These are phyloP conservation scores for Heliconius nattereri DNA, from an alignment of 1,140 invertebrate species.

Conservation along the genomic window DNA sequence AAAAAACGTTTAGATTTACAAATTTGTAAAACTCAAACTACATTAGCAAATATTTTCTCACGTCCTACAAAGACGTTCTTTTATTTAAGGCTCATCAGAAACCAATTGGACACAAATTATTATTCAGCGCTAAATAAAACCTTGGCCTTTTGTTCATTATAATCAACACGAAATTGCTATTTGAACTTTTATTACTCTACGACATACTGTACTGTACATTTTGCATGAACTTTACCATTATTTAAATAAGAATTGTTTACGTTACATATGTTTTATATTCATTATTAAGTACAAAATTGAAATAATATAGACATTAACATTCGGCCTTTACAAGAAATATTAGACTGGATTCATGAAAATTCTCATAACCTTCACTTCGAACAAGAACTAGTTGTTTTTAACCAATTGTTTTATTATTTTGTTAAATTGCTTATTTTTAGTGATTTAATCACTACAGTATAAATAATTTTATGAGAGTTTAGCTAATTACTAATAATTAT, in stretches of 20 bases:
- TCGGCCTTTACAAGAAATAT: constrained; percentile 45
- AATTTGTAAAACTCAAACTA: not conserved
- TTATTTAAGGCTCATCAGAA: constrained; percentile 51
- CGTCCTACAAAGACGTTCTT: constrained; percentile 33
- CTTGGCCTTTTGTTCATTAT: constrained; percentile 63
- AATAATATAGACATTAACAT: not conserved
- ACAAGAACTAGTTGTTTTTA: not conserved
- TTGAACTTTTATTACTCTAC: constrained; percentile 53
- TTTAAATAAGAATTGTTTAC: constrained; percentile 50
- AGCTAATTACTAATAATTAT: not conserved
- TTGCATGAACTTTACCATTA: constrained; percentile 51
- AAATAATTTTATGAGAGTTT: not conserved
- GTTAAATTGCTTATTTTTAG: not conserved
- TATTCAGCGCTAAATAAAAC: constrained; percentile 64
- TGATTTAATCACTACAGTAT: not conserved
- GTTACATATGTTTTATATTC: not conserved
- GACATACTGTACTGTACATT: constrained; percentile 29
- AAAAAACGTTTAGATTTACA: not conserved
- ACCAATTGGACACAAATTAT: constrained; percentile 67
- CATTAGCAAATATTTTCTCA: constrained; percentile 30
- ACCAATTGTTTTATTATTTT: not conserved
- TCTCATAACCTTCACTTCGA: constrained; percentile 58
- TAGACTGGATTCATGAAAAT: constrained; percentile 55
- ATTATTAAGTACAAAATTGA: not conserved
- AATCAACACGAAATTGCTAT: constrained; percentile 53